A percentile compares a stretch with the other conserved stretches of the same genome.
Evolutionary conservation across 2,888 invertebrate genomes (phyloP).

Genomic region (Marasmarcha lunaedactyla): DNA sequence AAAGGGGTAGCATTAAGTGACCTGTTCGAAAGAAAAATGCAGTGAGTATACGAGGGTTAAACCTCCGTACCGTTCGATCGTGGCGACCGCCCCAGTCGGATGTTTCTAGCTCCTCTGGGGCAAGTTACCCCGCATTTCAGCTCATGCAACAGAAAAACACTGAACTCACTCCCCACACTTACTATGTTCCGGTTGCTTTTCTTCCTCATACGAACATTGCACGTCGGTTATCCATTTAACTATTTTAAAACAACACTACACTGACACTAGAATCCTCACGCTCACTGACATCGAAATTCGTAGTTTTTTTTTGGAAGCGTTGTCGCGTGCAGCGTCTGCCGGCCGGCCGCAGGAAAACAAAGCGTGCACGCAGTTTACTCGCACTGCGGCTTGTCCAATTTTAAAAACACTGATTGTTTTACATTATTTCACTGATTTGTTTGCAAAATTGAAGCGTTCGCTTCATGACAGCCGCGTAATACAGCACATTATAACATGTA

Average conservation of each 20-base stretch:
- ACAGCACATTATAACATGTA: constrained; percentile 37
- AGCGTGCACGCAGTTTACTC: constrained; percentile 59
- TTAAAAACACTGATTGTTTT: constrained; percentile 72
- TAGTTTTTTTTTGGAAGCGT: constrained; percentile 44
- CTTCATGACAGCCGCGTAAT: constrained; percentile 52
- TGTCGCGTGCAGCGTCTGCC: constrained; percentile 73
- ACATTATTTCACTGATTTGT: constrained; percentile 66
- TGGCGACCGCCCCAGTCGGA: constrained; percentile 51
- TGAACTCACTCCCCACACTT: constrained; percentile 49
- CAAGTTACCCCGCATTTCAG: constrained; percentile 54
- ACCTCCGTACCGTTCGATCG: constrained; percentile 62
- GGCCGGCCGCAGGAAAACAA: constrained; percentile 74
- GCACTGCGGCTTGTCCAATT: constrained; percentile 68
- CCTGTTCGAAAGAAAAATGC: constrained; percentile 46
- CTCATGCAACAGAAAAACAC: constrained; percentile 49
- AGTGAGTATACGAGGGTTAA: constrained; percentile 58
- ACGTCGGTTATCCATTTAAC: constrained; percentile 64
- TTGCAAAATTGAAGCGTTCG: constrained; percentile 41
- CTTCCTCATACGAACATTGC: constrained; percentile 72
- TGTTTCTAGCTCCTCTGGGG: constrained; percentile 42
- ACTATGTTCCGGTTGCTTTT: constrained; percentile 66
- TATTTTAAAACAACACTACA: constrained; percentile 65
- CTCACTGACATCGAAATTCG: constrained; percentile 57
- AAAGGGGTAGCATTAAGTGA: constrained; percentile 54
- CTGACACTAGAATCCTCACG: constrained; percentile 55